Evolutionary conservation across 2,113 vertebrate species (phyloP), one percentile per base, ranked within the genome.

Genomic region (Corythornis cristatus): DNA sequence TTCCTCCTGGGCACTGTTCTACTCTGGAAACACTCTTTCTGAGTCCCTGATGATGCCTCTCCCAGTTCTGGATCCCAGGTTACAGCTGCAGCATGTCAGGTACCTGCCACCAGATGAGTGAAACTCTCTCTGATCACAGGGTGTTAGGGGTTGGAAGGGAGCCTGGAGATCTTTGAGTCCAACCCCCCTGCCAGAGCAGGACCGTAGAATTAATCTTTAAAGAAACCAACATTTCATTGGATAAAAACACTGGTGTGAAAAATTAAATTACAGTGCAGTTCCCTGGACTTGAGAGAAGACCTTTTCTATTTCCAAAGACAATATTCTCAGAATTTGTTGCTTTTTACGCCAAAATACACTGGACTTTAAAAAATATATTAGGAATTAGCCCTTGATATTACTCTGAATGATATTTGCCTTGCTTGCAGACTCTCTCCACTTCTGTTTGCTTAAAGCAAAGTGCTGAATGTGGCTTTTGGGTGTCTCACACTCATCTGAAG

Each of bases 381-480:
- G 26, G 72, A 75, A 61, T 45, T 35, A 21, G 13, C 33, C 46
- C 33, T 80, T 85, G 35, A 54, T 88, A 88, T 88, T 22, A 16
- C 28, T 74, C 73, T 64, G 11, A 16, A 14, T 37, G 28, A 1
- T 81, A 43, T 87, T 91, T 92, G 33, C 21, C 10, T 80, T 50
- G 31, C 45, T 15, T 80, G 21, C 54, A 84, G 45, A 31, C 9
- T 58, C 25, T 80, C 43, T 75, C 45, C 23, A 61, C 53, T 86
- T 86, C 48, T 86, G 29, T 76, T 84, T 82, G 57, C 78, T 82
- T 80, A 40, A 84, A 88, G 71, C 16, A 2, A 72, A 57, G 46
- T 76, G 91, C 81, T 79, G 83, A 68, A 68, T 58, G 28, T 87
- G 58, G 42, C 43, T 87, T 82, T 87, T 56, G 81, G 70, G n/a